Percentiles rank a stretch among this genome's conserved stretches.
These are phyloP conservation scores for Steinernema feltiae DNA, from an alignment of 1,140 invertebrate species.

Conservation along the genomic window DNA sequence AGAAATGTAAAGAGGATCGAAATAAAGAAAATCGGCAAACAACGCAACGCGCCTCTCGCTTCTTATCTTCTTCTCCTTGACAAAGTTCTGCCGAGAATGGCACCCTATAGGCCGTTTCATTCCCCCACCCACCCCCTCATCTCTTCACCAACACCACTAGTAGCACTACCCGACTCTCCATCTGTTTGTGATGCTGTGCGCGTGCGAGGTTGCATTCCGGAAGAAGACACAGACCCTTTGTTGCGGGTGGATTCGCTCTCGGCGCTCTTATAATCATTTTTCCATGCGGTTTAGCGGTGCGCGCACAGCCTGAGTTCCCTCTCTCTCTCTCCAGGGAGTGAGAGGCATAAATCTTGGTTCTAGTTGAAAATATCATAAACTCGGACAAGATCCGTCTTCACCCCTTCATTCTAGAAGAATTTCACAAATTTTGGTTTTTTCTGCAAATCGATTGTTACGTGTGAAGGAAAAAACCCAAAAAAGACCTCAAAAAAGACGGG, in stretches of 20 bases:
- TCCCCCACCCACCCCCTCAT: not conserved
- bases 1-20: not conserved
- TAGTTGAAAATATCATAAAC: not conserved
- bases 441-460: not conserved
- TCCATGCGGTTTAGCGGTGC: not conserved
- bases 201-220: slow-evolving; percentile 2
- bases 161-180: too few relatives aligned
- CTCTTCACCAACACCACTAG: too few relatives aligned
- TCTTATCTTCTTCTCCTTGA: not conserved
- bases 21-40: not conserved
- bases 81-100: not conserved
- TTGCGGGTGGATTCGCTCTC: not conserved
- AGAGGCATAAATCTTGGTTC: slow-evolving; percentile 5
- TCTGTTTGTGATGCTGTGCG: too few relatives aligned
- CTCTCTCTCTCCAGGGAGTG: not conserved
- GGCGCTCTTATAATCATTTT: not conserved
- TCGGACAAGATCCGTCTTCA: not conserved
- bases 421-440: slow-evolving; percentile 14
- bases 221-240: not conserved
- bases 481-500: too few relatives aligned
- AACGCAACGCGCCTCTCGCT: not conserved
- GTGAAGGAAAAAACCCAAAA: not conserved
- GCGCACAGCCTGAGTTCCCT: too few relatives aligned
- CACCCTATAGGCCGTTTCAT: not conserved
- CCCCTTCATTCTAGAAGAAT: slow-evolving; percentile 7